These are phyloP conservation scores for Ochotona princeps DNA, from an alignment of 2,113 vertebrate species.

Conservation along the genomic window DNA sequence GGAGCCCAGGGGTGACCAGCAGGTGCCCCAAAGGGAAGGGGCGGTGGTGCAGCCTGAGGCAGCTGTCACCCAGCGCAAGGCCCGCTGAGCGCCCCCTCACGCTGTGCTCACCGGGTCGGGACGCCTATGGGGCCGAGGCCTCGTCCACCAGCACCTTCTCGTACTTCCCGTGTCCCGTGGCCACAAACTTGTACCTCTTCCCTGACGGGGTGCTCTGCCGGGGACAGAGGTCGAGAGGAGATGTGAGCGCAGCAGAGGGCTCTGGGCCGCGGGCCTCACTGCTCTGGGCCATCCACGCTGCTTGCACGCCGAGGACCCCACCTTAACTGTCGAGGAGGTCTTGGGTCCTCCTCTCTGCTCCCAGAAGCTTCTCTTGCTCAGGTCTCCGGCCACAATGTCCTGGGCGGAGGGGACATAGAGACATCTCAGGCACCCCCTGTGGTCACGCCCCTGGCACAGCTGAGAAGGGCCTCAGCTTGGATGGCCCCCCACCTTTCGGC, in stretches of 20 bases:
- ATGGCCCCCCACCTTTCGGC: accelerated
- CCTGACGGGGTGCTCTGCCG: conserved; percentile 85
- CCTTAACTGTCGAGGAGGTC: conserved; percentile 77
- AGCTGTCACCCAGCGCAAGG: too few species aligned
- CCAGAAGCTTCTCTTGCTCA: conserved; percentile 96
- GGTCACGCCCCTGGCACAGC: too few species aligned
- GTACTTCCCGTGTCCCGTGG: conserved; percentile 93
- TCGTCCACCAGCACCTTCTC: conserved; percentile 91
- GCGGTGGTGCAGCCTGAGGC: not conserved
- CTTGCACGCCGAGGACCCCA: not conserved
- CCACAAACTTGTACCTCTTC: conserved; percentile 93
- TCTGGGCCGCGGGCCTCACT: too few species aligned
- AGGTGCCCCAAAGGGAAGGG: not conserved
- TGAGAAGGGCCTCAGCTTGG: not conserved
- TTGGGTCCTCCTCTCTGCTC: conserved; percentile 89
- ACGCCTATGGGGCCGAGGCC: not conserved
- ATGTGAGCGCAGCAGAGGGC: not conserved
- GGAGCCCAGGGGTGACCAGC: accelerated
- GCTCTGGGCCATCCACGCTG: accelerated
- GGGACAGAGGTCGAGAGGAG: not conserved
- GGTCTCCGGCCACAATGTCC: conserved; percentile 94
- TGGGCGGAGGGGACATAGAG: conserved; percentile 69
- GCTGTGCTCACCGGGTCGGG: conserved; percentile 37
- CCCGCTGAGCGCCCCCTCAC: too few species aligned
- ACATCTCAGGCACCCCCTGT: too few species aligned